These are phyloP conservation scores for Oreochromis niloticus DNA, from an alignment of 2,113 vertebrate species.

Conservation along the genomic window DNA sequence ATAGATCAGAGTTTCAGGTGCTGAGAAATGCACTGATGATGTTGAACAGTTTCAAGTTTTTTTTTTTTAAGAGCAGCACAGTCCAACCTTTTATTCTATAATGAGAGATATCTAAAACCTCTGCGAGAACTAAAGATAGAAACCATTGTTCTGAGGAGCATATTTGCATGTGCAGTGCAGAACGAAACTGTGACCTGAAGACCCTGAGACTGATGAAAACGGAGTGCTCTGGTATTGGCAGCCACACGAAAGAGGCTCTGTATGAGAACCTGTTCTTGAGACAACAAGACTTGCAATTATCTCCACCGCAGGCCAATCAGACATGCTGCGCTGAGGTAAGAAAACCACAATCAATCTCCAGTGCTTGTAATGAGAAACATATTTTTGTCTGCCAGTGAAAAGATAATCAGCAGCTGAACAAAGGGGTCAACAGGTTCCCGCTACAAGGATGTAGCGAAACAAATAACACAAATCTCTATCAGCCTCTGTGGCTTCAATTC, in stretches of 20 bases:
- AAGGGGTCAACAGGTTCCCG: slow-evolving; percentile 53
- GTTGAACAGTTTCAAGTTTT: neutral
- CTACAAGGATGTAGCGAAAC: slow-evolving; percentile 19
- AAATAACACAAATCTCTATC: slow-evolving; percentile 41
- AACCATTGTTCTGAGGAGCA: neutral
- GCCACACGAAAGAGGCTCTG: slow-evolving; percentile 3
- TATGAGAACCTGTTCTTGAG: slow-evolving; percentile 22
- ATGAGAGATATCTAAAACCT: neutral
- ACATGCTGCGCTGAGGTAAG: slow-evolving; percentile 14
- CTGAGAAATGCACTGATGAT: neutral
- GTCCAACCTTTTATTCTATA: neutral
- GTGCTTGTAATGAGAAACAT: slow-evolving; percentile 63
- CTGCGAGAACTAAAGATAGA: neutral
- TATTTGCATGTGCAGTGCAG: slow-evolving; percentile 27
- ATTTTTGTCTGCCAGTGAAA: slow-evolving; percentile 53
- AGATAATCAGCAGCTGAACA: slow-evolving; percentile 59
- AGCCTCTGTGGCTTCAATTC: neutral
- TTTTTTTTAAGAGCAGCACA: neutral
- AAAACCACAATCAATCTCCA: slow-evolving; percentile 55
- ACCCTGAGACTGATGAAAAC: slow-evolving; percentile 20
- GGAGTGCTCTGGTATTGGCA: neutral
- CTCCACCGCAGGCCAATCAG: slow-evolving; percentile 54
- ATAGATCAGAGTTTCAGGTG: neutral
- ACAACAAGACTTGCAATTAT: slow-evolving; percentile 58
- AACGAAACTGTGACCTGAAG: slow-evolving; percentile 17